These are phyloP conservation scores for Pseudorectes ferrugineus DNA, from an alignment of 2,113 vertebrate species.

Conservation along the genomic window DNA sequence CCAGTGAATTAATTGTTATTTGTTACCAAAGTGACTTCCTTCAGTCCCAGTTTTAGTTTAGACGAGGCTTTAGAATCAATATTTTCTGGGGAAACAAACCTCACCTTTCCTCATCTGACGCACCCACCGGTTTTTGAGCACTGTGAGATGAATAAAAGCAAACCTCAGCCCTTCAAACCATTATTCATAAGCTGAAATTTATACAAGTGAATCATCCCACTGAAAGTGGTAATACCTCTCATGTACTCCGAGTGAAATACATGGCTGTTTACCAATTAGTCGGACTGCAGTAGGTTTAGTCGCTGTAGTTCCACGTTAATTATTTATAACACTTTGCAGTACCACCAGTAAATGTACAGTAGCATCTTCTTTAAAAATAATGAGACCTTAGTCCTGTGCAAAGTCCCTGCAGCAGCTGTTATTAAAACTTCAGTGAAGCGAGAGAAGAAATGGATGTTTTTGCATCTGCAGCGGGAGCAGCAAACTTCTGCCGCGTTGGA, in stretches of 20 bases:
- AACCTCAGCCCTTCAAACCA: neutral
- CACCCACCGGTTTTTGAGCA: neutral
- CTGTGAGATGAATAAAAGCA: neutral
- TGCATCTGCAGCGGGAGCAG: neutral
- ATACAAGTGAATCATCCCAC: neutral
- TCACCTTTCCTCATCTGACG: neutral
- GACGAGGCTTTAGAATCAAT: neutral
- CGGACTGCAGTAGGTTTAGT: neutral
- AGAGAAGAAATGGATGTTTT: constrained; percentile 11
- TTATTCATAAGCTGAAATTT: constrained; percentile 6
- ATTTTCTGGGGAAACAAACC: neutral
- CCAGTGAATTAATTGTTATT: neutral
- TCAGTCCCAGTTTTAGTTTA: neutral
- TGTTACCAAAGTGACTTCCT: neutral
- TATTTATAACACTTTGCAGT: constrained; percentile 22
- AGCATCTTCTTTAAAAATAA: constrained; percentile 35
- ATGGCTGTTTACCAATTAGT: constrained; percentile 45
- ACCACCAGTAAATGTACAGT: neutral
- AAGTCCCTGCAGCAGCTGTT: constrained; percentile 37
- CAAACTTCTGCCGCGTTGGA: neutral
- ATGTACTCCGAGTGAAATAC: neutral
- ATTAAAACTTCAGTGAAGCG: constrained; percentile 35
- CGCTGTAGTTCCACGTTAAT: neutral
- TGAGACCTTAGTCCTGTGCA: constrained; percentile 28
- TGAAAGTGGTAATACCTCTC: neutral